These are phyloP conservation scores for Oreochromis aureus DNA, from an alignment of 2,113 vertebrate genomes.

Conservation along the genomic window DNA sequence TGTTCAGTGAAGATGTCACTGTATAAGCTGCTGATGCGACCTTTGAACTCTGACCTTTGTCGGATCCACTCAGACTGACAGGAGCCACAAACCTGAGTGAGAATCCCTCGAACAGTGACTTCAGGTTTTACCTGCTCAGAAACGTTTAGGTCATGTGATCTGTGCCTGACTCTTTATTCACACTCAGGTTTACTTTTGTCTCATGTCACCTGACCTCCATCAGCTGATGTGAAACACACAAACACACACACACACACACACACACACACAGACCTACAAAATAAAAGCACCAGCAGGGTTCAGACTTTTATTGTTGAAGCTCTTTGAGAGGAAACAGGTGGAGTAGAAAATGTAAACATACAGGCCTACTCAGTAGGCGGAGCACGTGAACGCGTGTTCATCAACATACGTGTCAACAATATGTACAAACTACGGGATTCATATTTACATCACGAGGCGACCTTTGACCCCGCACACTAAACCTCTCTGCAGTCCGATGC, in stretches of 20 bases:
- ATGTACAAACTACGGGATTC: conserved; percentile 73
- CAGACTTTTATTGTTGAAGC: conserved; percentile 80
- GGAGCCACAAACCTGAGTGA: not conserved
- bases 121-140: not conserved
- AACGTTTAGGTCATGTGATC: not conserved
- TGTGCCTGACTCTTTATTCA: not conserved
- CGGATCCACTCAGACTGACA: not conserved
- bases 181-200: not conserved
- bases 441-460: conserved; percentile 69
- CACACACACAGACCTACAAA: not conserved
- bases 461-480: not conserved
- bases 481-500: not conserved
- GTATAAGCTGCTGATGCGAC: not conserved
- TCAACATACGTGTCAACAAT: conserved; percentile 51
- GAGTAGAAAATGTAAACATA: conserved; percentile 90
- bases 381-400: conserved; percentile 2
- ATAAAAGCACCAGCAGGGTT: not conserved
- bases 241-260: not conserved
- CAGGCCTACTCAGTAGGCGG: conserved; percentile 96
- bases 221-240: not conserved
- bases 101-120: not conserved
- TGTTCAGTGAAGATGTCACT: not conserved
- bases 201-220: not conserved
- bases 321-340: conserved; percentile 79
- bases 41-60: not conserved